phyloP scores from a whole-genome alignment of 2,113 vertebrate species.

The Heterotis niloticus region DNA sequence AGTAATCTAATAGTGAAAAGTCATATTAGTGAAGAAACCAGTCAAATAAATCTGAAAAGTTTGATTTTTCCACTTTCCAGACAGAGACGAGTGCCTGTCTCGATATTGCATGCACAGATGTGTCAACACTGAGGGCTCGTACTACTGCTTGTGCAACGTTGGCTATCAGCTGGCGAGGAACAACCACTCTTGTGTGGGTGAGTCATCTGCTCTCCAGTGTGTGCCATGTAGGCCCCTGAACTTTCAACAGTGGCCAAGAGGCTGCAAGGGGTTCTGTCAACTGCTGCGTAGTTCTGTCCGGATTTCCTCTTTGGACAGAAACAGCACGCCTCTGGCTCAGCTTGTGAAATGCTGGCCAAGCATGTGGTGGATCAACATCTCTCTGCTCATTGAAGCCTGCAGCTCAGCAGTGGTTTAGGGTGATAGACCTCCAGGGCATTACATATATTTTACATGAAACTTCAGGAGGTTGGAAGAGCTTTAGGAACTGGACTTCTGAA shows the following conservation, averaged over 20 bases:
- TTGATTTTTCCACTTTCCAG: constrained; percentile 57
- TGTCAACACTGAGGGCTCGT: constrained; percentile 86
- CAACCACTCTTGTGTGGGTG: constrained; percentile 93
- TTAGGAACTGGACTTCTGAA: not conserved
- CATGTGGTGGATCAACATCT: not conserved
- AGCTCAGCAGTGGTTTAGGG: not conserved
- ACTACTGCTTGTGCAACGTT: constrained; percentile 86
- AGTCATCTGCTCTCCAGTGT: constrained; percentile 47
- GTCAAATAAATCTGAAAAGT: not conserved
- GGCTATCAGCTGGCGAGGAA: constrained; percentile 87
- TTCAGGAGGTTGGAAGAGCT: not conserved
- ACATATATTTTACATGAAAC: not conserved
- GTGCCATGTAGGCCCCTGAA: not conserved
- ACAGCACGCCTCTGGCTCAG: not conserved
- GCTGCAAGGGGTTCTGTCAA: not conserved
- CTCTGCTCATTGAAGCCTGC: not conserved
- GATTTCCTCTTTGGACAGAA: constrained; percentile 23
- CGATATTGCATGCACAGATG: constrained; percentile 90
- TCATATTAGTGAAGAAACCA: not conserved
- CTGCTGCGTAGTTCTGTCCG: not conserved
- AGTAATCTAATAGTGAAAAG: not conserved
- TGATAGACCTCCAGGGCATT: not conserved
- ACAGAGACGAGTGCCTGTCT: constrained; percentile 82
- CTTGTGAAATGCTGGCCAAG: not conserved
- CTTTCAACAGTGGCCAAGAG: not conserved